Percentiles rank a stretch among this genome's conserved stretches.
Evolutionary conservation across 2,113 vertebrate species (phyloP).

Genomic region (Leuciscus idus): DNA sequence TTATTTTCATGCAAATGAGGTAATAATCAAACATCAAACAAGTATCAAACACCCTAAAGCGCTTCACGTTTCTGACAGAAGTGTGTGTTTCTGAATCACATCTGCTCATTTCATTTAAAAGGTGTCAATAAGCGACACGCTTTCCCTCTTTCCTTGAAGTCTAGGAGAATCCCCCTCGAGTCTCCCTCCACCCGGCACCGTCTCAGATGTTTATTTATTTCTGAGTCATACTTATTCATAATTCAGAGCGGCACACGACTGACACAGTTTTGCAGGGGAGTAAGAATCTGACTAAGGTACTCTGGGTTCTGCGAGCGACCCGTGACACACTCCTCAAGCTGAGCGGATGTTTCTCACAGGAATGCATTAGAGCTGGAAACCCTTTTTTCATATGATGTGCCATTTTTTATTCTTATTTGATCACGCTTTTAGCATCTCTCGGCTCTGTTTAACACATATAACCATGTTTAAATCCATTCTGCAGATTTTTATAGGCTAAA

Average conservation of each 20-base stretch:
- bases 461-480: neutral
- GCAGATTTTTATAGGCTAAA: neutral
- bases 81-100: neutral
- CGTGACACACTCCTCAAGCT: neutral
- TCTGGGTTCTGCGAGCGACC: neutral
- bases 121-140: neutral
- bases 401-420: neutral
- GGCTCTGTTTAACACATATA: neutral
- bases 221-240: slow-evolving; percentile 33
- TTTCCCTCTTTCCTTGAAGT: slow-evolving; percentile 8
- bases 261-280: slow-evolving; percentile 1
- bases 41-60: neutral
- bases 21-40: too few relatives aligned
- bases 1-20: too few relatives aligned
- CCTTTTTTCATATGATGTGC: neutral
- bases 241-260: slow-evolving; percentile 11
- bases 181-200: neutral
- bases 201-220: slow-evolving; percentile 36
- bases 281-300: neutral
- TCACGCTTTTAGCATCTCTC: neutral
- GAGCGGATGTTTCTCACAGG: neutral
- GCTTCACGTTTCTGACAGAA: neutral
- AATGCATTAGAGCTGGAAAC: neutral
- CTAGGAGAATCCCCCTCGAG: neutral
- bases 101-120: neutral